Base-by-base conservation (phyloP, 2,797 vertebrate species). In the Cygnus olor region DNA sequence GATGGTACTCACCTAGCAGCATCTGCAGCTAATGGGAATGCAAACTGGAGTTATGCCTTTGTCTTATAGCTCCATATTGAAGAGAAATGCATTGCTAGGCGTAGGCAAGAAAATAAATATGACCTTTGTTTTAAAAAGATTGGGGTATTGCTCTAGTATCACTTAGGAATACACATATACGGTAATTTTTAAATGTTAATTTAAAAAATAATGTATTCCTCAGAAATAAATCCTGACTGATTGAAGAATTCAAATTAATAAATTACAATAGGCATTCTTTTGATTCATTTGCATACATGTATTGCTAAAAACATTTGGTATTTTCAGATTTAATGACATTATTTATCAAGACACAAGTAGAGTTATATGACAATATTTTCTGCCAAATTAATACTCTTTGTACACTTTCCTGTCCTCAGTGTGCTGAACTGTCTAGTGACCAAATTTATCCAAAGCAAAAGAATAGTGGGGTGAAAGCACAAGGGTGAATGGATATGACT, bases 1-100 rank as follows among this genome's bases (percentile, higher is more conserved):
- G 78, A 34, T 78, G 34, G 65, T 80, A 78, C 77, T 90, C 89
- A 91, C 68, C 38, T 91, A 47, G 68, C 73, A 95, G 74, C 58
- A 72, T 84, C 78, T 95, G 85, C 78, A 95, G 89, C 47, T 92
- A 69, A 83, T 70, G 15, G 61, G 63, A 93, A 66, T 25, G 54
- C 34, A 32, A 24, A 80, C 76, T 85, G 38, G 71, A 78, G 14
- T 15, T 69, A 32, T 10, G 13, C 30, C 28, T 80, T 65, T 90
- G 79, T 70, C 45, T 80, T 77, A 68, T 6, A 7, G 21, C 27
- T 80, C 14, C 2, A 2, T 51, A n/a, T 63, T 65, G 49, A 94
- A 93, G 27, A 44, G 72, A 87, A 85, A 57, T 68, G 4, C 17
- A 51, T 42, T 95, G 80, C 91, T 51, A 86, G 47, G 34, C 44